These are phyloP conservation scores for Numenius phaeopus DNA, from an alignment of 2,797 vertebrate genomes.

Conservation along the genomic window DNA sequence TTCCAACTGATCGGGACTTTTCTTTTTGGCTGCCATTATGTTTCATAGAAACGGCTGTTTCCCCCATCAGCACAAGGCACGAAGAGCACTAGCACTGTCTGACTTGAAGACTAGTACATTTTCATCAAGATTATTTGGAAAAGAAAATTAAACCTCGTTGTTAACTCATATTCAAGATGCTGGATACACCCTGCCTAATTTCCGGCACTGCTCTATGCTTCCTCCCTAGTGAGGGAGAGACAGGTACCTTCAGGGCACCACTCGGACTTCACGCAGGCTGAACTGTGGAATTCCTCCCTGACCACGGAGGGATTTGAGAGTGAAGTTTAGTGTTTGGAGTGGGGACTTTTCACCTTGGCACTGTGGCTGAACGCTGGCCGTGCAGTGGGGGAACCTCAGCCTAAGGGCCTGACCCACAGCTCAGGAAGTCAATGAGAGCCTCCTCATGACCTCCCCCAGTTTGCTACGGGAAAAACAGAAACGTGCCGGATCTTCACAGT, in stretches of 20 bases:
- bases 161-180: not conserved
- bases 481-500: not conserved
- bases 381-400: not conserved
- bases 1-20: conserved; percentile 28
- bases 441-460: not conserved
- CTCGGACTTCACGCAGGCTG: not conserved
- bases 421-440: not conserved
- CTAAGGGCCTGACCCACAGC: not conserved
- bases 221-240: not conserved
- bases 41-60: conserved; percentile 40
- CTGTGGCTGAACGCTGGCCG: not conserved
- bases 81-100: conserved; percentile 10
- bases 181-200: not conserved
- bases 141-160: conserved; percentile 3
- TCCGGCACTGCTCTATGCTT: not conserved
- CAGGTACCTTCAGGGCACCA: not conserved
- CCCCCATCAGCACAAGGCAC: not conserved
- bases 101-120: not conserved
- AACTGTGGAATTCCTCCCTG: not conserved
- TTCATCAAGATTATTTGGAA: not conserved
- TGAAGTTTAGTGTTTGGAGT: not conserved
- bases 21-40: conserved; percentile 30
- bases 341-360: not conserved
- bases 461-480: not conserved
- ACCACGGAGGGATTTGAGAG: not conserved